Percentiles rank a stretch among this genome's conserved stretches.
phyloP scores from a whole-genome alignment of 1,140 invertebrate species.

The Zaprionus davidi region DNA sequence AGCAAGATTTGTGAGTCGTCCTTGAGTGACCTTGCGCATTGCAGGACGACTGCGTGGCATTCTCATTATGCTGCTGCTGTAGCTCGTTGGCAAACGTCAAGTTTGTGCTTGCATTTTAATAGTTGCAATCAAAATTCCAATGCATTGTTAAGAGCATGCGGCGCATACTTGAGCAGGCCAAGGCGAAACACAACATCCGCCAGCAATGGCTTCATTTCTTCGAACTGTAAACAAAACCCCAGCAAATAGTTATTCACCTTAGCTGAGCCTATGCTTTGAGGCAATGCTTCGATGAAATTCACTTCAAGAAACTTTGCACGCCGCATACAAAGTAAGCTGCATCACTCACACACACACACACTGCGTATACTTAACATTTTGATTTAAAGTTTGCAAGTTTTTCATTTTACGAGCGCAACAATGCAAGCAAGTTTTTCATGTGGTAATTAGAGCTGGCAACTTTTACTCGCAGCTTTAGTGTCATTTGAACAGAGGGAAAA shows the following conservation, averaged over 20 bases:
- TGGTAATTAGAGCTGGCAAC: conserved; percentile 66
- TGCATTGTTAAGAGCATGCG: conserved; percentile 65
- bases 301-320: not conserved
- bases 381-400: conserved; percentile 63
- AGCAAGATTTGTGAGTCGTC: conserved; percentile 72
- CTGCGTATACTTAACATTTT: conserved; percentile 69
- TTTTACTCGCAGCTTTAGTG: conserved; percentile 19
- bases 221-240: conserved; percentile 35
- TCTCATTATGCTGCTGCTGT: conserved; percentile 65
- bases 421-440: conserved; percentile 55
- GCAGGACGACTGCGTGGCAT: conserved; percentile 60
- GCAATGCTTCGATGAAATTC: not conserved
- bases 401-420: conserved; percentile 58
- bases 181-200: conserved; percentile 26
- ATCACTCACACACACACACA: conserved; percentile 4
- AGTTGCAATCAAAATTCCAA: conserved; percentile 77
- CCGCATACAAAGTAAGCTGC: conserved; percentile 17
- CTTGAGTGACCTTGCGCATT: conserved; percentile 74
- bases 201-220: not conserved
- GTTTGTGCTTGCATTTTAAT: conserved; percentile 74
- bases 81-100: conserved; percentile 31
- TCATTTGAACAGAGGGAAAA: not conserved
- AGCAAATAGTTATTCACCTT: conserved; percentile 18
- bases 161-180: conserved; percentile 43
- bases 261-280: not conserved